phyloP scores from a whole-genome alignment of 1,140 invertebrate species.

The Drosophila gunungcola region DNA sequence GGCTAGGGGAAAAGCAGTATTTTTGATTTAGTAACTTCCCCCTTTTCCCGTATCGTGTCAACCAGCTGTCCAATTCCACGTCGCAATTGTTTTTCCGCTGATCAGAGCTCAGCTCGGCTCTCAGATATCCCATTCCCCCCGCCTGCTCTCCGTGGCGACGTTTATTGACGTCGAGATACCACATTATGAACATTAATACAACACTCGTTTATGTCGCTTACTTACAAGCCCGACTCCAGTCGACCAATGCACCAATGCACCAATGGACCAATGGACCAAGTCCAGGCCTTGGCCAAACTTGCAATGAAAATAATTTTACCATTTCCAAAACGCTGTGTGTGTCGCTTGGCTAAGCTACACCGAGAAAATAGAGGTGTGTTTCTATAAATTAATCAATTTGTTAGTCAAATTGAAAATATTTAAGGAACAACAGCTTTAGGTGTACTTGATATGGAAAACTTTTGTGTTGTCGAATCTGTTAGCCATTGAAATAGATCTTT shows the following conservation, averaged over 20 bases:
- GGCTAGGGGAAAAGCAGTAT: constrained; percentile 2
- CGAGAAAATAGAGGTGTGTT: neutral
- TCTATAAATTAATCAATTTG: neutral
- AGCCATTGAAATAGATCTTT: too few relatives aligned
- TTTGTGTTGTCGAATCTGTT: too few relatives aligned
- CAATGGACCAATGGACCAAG: constrained; percentile 19
- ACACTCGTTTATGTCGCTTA: constrained; percentile 84
- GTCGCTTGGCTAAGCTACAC: constrained; percentile 36
- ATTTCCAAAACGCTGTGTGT: constrained; percentile 79
- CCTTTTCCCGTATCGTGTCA: constrained; percentile 51
- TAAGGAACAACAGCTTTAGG: neutral
- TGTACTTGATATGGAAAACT: neutral
- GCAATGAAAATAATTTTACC: constrained; percentile 81
- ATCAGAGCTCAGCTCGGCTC: constrained; percentile 13
- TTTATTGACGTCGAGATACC: constrained; percentile 84
- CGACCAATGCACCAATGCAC: constrained; percentile 19
- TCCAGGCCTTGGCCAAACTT: constrained; percentile 43
- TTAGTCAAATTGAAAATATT: neutral
- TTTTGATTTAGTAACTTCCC: constrained; percentile 21
- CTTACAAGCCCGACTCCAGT: constrained; percentile 64
- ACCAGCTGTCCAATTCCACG: constrained; percentile 63
- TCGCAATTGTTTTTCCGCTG: constrained; percentile 56
- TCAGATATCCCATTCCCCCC: constrained; percentile 6
- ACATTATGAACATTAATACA: constrained; percentile 84
- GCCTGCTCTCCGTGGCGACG: constrained; percentile 57